Evolutionary conservation across 2,888 invertebrate genomes (phyloP).

Genomic region (Bombylius discolor): DNA sequence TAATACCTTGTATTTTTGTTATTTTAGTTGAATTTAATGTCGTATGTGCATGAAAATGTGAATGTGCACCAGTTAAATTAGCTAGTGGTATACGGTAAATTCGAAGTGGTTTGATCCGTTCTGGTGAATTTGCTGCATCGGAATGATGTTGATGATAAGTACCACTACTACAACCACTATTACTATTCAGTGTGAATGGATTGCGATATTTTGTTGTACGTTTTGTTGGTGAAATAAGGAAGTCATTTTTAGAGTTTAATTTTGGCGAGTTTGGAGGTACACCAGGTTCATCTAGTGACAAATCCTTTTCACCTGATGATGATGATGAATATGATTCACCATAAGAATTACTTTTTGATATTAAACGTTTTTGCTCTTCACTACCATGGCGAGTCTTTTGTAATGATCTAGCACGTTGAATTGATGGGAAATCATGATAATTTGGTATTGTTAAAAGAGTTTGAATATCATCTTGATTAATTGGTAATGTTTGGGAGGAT

Average conservation of each 20-base stretch:
- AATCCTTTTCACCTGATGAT: constrained; percentile 10
- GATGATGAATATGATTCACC: constrained; percentile 22
- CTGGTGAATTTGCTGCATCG: constrained; percentile 16
- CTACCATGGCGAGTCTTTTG: constrained; percentile 22
- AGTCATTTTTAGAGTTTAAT: constrained; percentile 15
- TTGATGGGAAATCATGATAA: constrained; percentile 17
- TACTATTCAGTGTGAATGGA: constrained; percentile 15
- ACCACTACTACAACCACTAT: too few species aligned
- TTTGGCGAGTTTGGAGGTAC: constrained; percentile 26
- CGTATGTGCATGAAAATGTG: constrained; percentile 26
- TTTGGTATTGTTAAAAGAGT: constrained; percentile 22
- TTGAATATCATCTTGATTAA: constrained; percentile 23
- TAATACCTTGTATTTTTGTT: constrained; percentile 10
- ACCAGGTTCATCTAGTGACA: constrained; percentile 10
- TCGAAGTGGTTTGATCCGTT: constrained; percentile 25
- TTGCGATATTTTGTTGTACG: constrained; percentile 23
- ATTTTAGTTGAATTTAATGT: constrained; percentile 11
- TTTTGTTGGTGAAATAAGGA: constrained; percentile 24
- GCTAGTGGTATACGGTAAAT: constrained; percentile 28
- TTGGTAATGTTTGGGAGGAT: constrained; percentile 10
- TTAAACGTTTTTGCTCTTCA: constrained; percentile 22
- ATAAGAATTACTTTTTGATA: constrained; percentile 28
- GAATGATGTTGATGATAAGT: background rate
- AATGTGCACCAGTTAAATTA: constrained; percentile 26
- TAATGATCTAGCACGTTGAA: constrained; percentile 26